Evolutionary conservation across 1,140 invertebrate genomes (phyloP).

Genomic region (Drosophila equinoxialis): DNA sequence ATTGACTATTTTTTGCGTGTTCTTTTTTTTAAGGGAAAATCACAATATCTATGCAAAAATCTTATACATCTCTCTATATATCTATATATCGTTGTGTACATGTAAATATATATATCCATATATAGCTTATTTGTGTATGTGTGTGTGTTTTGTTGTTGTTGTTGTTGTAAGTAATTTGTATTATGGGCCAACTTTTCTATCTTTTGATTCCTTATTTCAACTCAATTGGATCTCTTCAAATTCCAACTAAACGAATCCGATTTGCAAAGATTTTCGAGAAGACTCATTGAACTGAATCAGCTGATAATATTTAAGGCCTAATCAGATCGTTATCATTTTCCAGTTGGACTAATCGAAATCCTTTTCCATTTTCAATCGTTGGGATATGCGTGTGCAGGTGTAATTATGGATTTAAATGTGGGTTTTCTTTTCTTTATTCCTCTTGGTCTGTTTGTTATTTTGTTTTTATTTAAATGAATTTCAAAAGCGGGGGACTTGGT

Average conservation of each 20-base stretch:
- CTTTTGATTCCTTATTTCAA: neutral
- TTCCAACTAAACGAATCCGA: no score
- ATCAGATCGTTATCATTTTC: no score
- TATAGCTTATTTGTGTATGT: conserved; percentile 20
- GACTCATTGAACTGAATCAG: no score
- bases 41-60: conserved; percentile 76
- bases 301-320: no score
- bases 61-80: conserved; percentile 62
- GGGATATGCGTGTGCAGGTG: conserved; percentile 79
- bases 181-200: conserved; percentile 10
- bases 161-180: conserved; percentile 16
- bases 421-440: conserved; percentile 14
- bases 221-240: neutral
- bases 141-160: conserved; percentile 13
- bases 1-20: conserved; percentile 59
- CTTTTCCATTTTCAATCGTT: conserved; percentile 50
- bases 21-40: conserved; percentile 47
- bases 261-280: no score
- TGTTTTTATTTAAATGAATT: neutral
- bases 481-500: neutral
- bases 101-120: conserved; percentile 67
- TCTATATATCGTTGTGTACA: conserved; percentile 70
- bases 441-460: conserved; percentile 40
- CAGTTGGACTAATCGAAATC: neutral
- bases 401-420: conserved; percentile 44